Base-by-base conservation (phyloP, 2,113 vertebrate genomes). In the Chionis minor region DNA sequence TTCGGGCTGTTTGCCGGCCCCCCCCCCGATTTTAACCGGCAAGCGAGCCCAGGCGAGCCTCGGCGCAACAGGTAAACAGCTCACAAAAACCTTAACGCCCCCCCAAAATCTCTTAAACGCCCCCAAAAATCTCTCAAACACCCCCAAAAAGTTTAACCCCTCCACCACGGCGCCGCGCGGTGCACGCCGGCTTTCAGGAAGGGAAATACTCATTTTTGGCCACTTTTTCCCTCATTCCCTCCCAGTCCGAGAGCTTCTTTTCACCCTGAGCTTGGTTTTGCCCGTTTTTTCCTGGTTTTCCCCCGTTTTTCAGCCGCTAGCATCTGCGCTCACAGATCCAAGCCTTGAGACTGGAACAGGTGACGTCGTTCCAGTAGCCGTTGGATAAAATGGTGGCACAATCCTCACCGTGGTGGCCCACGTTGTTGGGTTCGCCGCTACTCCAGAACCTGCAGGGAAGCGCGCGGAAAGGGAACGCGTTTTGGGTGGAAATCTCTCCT, bases 371-470 rank as follows among this genome's bases (percentile, higher is more conserved):
- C 89, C 89, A 91, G 27, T 1, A 32, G 35, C 88, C 88, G 1
- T 1, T 85, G 88, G 35, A 5, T 14, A 26, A 38, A 14, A 91
- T 38, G 51, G 26, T 51, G 58, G n/a, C 73, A 1, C 89, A 91
- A 7, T 91, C 49, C 58, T 91, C 88, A 0, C 88, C 88, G 1
- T 72, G 3, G 0, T 65, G 4, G 21, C 65, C 75, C 0, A 2
- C 4, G 6, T 94, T 95, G 70, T 97, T 95, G 83, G 96, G 96
- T 15, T 97, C 94, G 1, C 94, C 92, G 1, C 18, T 12, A 5
- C 19, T 47, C 96, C 97, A 97, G 80, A 96, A 96, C 79, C 96
- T 96, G 88, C 14, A 16, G 42, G 30, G 10, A 15, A 6, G 15
- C 4, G 5, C 6, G 24, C 12, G 38, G 38, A 38, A 38, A 38